Base-by-base conservation (phyloP, 2,113 vertebrate genomes). In the Phalacrocorax aristotelis region DNA sequence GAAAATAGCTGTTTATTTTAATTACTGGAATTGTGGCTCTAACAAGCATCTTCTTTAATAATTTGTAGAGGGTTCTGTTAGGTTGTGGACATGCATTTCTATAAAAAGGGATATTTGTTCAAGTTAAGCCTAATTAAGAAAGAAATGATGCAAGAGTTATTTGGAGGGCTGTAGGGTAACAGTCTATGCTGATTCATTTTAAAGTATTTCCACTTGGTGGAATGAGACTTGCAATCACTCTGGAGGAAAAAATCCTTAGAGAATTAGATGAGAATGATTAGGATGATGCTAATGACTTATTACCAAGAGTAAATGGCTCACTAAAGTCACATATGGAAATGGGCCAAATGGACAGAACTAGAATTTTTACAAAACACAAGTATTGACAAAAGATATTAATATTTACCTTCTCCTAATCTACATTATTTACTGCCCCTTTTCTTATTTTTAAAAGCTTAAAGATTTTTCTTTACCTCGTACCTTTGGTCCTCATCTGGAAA, bases 91-190 rank as follows among this genome's bases (percentile, higher is more conserved):
- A 58, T 72, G 40, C 18, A 38, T 85, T 79, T 83, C 62, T 34
- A 65, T 34, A 74, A 82, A 68, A 44, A 85, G 30, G 30, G 42
- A 42, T 94, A 95, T 95, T 92, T 90, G 64, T 93, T 96, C 89
- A 83, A 92, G 85, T 84, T 90, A 91, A 92, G 71, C 68, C 60
- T 92, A 87, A 96, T 94, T 93, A 78, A 96, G 93, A 83, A 93
- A 93, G 84, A 96, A 96, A 93, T 93, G 46, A 90, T 88, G 90
- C 88, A 94, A 89, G 71, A 92, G 83, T 94, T 94, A 66, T 92
- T 92, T 94, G 71, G 38, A 97, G 42, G 71, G 49, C 46, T 93
- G 40, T 61, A 79, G 70, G n/a, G 80, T 79, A 91, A 70, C 40
- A 64, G 48, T 57, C 70, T 90, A 57, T 80, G 34, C 70, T 66